These are phyloP conservation scores for Bursaphelenchus okinawaensis DNA, from an alignment of 2,888 invertebrate genomes.

Conservation along the genomic window DNA sequence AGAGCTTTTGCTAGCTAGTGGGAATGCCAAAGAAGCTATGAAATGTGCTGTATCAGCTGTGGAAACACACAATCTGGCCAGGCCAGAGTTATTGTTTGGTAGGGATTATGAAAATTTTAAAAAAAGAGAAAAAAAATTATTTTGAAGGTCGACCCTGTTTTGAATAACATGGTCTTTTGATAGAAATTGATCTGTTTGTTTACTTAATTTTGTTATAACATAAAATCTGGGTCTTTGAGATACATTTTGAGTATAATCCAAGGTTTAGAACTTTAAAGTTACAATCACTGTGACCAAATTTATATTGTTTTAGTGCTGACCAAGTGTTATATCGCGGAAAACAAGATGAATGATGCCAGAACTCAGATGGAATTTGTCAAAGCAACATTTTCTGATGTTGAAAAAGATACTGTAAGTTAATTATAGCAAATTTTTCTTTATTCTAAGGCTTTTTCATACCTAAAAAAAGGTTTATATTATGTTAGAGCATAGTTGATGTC, in stretches of 20 bases:
- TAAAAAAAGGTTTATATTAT: neutral
- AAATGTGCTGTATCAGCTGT: constrained; percentile 29
- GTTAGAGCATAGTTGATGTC: neutral
- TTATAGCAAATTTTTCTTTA: neutral
- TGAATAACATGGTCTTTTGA: too few relatives aligned
- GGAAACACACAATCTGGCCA: constrained; percentile 12
- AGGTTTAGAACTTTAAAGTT: too few relatives aligned
- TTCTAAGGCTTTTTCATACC: neutral
- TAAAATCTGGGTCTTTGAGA: too few relatives aligned
- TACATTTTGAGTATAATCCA: too few relatives aligned
- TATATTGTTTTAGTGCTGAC: constrained; percentile 38
- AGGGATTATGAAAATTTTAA: constrained; percentile 65
- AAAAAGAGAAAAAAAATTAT: too few relatives aligned
- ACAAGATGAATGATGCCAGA: constrained; percentile 64
- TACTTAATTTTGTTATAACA: too few relatives aligned
- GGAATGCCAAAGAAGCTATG: constrained; percentile 18
- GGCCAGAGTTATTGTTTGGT: constrained; percentile 63
- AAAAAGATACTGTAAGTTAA: constrained; percentile 20
- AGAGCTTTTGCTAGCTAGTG: constrained; percentile 23
- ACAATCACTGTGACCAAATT: too few relatives aligned
- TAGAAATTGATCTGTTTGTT: too few relatives aligned
- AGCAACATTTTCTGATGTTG: constrained; percentile 66
- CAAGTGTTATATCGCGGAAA: constrained; percentile 36
- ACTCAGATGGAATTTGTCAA: constrained; percentile 80
- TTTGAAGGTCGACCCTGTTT: too few relatives aligned